phyloP scores from a whole-genome alignment of 2,113 vertebrate genomes.

The Zonotrichia leucophrys region DNA sequence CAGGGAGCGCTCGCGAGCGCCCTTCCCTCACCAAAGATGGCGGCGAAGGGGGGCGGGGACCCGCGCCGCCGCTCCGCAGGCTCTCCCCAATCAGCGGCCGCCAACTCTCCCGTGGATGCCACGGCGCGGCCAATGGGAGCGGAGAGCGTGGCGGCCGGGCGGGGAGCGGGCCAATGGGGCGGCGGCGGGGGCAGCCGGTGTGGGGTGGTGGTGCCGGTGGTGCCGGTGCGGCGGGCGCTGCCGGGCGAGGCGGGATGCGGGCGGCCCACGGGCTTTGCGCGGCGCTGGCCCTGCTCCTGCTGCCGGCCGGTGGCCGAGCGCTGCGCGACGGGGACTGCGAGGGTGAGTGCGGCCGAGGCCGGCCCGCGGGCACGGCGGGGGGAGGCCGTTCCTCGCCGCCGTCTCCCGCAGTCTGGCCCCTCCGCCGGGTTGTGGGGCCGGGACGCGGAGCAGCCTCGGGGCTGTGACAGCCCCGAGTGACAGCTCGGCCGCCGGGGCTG shows the following conservation, averaged over 20 bases:
- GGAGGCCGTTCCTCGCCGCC: background rate
- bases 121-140: conserved; percentile 61
- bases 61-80: background rate
- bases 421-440: background rate
- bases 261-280: conserved; percentile 79
- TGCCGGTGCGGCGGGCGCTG: background rate
- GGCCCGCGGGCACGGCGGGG: background rate
- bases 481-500: background rate
- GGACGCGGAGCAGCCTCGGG: background rate
- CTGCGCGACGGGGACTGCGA: conserved; percentile 89
- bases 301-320: conserved; percentile 69
- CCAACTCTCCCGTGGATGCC: conserved; percentile 84
- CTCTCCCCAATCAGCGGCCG: conserved; percentile 79
- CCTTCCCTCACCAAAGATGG: conserved; percentile 58
- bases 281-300: conserved; percentile 78
- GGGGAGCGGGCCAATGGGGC: conserved; percentile 54
- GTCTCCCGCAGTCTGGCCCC: background rate
- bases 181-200: background rate
- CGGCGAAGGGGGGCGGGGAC: background rate
- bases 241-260: conserved; percentile 75
- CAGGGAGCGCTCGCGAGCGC: no score
- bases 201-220: conserved; percentile 18
- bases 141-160: conserved; percentile 12
- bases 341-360: conserved; percentile 74
- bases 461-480: background rate